Percentiles rank a stretch among this genome's conserved stretches.
Conservation (phyloP, 2,113 vertebrate genomes). For the Thalassoma bifasciatum region DNA sequence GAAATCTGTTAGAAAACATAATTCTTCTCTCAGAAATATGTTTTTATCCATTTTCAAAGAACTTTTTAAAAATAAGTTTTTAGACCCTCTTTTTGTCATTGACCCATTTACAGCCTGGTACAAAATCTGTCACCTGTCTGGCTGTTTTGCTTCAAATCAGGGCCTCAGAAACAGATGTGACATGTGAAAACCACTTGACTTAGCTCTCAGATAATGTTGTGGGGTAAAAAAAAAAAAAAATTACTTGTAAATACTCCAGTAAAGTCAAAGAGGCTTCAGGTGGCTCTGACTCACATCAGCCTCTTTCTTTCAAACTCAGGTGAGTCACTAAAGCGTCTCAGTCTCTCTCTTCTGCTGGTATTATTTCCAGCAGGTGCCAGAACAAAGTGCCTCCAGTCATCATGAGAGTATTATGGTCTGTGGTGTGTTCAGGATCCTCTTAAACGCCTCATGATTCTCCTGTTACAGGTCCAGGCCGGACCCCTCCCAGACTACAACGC, state of each 20-base stretch:
- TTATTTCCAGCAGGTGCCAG: constrained; percentile 35
- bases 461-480: constrained; percentile 77
- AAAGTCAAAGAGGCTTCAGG: neutral
- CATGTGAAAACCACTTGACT: too few relatives aligned
- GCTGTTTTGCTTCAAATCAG: too few relatives aligned
- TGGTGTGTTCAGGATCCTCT: constrained; percentile 40
- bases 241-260: neutral
- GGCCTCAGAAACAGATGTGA: too few relatives aligned
- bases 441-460: constrained; percentile 61
- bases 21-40: too few relatives aligned
- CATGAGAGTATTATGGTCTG: constrained; percentile 41
- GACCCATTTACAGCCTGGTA: too few relatives aligned
- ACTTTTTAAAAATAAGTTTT: too few relatives aligned
- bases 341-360: constrained; percentile 19
- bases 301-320: constrained; percentile 14
- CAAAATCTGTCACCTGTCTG: too few relatives aligned
- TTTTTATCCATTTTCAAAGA: too few relatives aligned
- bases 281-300: neutral
- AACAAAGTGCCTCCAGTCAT: constrained; percentile 27
- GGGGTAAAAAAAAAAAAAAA: neutral
- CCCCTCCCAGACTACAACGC: constrained; percentile 81
- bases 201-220: too few relatives aligned
- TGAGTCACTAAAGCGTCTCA: constrained; percentile 15
- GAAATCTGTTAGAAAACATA: too few relatives aligned
- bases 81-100: too few relatives aligned